Base-by-base conservation (phyloP, 2,888 invertebrate genomes). In the Oxyteleia sp. region DNA sequence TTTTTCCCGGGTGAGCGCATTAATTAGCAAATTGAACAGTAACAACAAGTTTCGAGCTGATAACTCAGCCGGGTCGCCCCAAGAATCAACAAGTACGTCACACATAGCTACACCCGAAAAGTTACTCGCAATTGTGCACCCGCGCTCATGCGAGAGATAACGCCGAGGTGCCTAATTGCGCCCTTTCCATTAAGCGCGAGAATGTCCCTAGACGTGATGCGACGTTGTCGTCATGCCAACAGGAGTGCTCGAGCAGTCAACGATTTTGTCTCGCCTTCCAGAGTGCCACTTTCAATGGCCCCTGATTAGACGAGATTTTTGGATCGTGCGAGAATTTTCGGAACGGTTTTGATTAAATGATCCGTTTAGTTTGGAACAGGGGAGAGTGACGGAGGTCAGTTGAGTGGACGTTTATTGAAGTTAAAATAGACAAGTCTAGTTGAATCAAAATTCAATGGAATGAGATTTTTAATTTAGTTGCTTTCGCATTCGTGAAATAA, bases 61-160 rank as follows among this genome's bases (percentile, higher is more conserved):
- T 43, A 7, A 43, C 13, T 43, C 47, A n/a, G 23, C 38, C 5
- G 23, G 23, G 26, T 47, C 57, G 16, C 4, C 32, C 29, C 18
- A 63, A 26, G 76, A 76, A 76, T 76, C 68, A 76, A 76, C 75
- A 76, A 76, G 76, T 76, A 68, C 51, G 76, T 57, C 43, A 43
- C 49, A 49, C 66, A 49, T 41, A 53, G 53, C n/a, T 29, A 16
- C 11, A 26, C 4, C 68, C 76, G 55, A 68, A 76, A 76, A 68
- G 76, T 68, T 51, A 23, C 18, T 29, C 0, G 26, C 26, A 15
- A 43, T 26, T 41, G 26, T 41, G 18, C 15, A 13, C 16, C 13
- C 20, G 53, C 23, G 71, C 16, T 49, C 38, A 41, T 32, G 68
- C 68, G 35, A 47, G 35, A 63, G 69, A 78, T 68, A 68, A 55